phyloP scores from a whole-genome alignment of 2,797 vertebrate genomes.

The Coccyzus lansbergi region DNA sequence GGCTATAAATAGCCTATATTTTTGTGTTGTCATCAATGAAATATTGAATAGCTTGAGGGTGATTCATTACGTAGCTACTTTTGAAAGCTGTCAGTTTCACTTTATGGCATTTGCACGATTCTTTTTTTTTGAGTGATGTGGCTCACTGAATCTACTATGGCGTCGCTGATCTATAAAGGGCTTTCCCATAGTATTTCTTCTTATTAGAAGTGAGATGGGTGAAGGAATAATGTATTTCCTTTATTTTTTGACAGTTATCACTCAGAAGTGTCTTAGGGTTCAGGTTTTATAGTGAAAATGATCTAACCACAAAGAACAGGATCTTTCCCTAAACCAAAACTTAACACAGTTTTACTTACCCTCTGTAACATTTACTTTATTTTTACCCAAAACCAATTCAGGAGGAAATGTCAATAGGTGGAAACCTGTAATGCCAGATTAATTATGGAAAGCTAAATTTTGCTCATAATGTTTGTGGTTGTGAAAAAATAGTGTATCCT shows the following conservation, averaged over 20 bases:
- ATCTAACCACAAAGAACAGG: not conserved
- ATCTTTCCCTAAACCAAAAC: not conserved
- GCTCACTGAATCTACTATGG: not conserved
- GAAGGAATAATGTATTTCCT: not conserved
- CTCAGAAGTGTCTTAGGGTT: not conserved
- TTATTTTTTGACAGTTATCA: not conserved
- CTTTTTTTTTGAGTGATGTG: not conserved
- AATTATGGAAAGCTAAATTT: not conserved
- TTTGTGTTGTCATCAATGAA: not conserved
- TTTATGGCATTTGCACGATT: not conserved
- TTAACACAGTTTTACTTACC: accelerated
- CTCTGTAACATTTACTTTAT: not conserved
- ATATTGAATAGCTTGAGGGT: not conserved
- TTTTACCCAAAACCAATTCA: not conserved
- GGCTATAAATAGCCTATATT: not conserved
- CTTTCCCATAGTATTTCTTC: not conserved
- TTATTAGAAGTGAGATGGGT: not conserved
- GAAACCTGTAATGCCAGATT: not conserved
- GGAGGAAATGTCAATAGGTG: not conserved
- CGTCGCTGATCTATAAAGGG: not conserved
- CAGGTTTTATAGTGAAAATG: not conserved
- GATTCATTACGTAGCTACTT: not conserved
- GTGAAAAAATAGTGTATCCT: not conserved
- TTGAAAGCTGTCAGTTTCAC: not conserved
- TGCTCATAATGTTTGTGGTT: accelerated